phyloP scores from a whole-genome alignment of 1,140 invertebrate species.

The Lepidurus arcticus region DNA sequence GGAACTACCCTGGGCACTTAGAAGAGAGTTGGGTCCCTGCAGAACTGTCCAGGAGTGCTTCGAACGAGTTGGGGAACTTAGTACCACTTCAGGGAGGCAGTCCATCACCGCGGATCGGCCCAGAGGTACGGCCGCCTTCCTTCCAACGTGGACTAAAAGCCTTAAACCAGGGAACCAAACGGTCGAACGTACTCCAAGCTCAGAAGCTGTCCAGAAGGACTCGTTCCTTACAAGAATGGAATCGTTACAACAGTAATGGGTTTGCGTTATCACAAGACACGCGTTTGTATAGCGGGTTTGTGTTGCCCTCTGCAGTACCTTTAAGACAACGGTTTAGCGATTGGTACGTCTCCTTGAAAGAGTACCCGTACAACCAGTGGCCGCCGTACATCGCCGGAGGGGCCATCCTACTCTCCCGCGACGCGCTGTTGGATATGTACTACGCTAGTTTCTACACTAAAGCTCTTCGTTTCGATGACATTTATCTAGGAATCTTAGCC shows the following conservation, averaged over 20 bases:
- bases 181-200: too few relatives aligned
- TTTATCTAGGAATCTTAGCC: constrained; percentile 74
- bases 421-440: constrained; percentile 65
- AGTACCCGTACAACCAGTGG: constrained; percentile 81
- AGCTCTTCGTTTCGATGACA: constrained; percentile 81
- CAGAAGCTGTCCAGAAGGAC: neutral
- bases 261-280: neutral
- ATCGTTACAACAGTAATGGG: neutral
- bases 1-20: constrained; percentile 55
- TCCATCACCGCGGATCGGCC: neutral
- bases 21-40: constrained; percentile 23
- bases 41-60: neutral
- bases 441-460: constrained; percentile 71
- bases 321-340: constrained; percentile 72
- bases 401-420: constrained; percentile 69
- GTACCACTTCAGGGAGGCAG: neutral
- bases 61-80: neutral
- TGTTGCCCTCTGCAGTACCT: constrained; percentile 64
- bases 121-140: too few relatives aligned
- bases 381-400: constrained; percentile 87
- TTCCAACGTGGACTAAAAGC: too few relatives aligned
- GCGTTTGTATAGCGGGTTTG: constrained; percentile 54
- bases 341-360: constrained; percentile 76
- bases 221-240: neutral
- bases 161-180: too few relatives aligned